phyloP scores from a whole-genome alignment of 92 coral and sea anemone species.

The Phymanthus crucifer region DNA sequence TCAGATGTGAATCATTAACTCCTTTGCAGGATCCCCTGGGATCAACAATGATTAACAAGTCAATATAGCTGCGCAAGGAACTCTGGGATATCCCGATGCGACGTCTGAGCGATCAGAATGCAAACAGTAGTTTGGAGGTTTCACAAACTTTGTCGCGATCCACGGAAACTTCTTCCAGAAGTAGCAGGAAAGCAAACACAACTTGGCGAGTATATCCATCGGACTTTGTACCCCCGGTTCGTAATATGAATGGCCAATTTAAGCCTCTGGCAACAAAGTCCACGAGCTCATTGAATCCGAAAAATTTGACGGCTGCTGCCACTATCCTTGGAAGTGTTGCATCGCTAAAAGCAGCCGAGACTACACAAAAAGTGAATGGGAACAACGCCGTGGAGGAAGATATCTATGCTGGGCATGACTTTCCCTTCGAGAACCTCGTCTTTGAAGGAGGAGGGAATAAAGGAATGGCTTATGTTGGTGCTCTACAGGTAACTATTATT shows the following conservation, averaged over 20 bases:
- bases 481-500: constrained; percentile 71
- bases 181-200: constrained; percentile 17
- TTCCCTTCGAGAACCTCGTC: constrained; percentile 88
- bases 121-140: constrained; percentile 42
- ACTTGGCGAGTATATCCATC: constrained; percentile 61
- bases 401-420: constrained; percentile 48
- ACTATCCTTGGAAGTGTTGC: constrained; percentile 82
- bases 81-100: constrained; percentile 55
- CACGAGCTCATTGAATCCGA: constrained; percentile 59
- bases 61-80: constrained; percentile 12
- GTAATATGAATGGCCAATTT: constrained; percentile 53
- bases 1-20: constrained; percentile 2
- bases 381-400: constrained; percentile 62
- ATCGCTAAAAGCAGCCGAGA: constrained; percentile 75
- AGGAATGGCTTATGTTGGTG: constrained; percentile 99
- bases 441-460: constrained; percentile 99
- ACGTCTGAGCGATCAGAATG: constrained; percentile 55
- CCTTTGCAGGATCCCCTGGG: constrained; percentile 28
- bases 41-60: not conserved
- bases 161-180: constrained; percentile 6
- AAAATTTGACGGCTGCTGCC: constrained; percentile 60
- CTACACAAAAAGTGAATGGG: constrained; percentile 51
- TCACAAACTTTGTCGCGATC: not conserved
- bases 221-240: constrained; percentile 47
- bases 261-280: constrained; percentile 24